phyloP scores from a whole-genome alignment of 2,888 invertebrate species.

The Leptura quadrifasciata region DNA sequence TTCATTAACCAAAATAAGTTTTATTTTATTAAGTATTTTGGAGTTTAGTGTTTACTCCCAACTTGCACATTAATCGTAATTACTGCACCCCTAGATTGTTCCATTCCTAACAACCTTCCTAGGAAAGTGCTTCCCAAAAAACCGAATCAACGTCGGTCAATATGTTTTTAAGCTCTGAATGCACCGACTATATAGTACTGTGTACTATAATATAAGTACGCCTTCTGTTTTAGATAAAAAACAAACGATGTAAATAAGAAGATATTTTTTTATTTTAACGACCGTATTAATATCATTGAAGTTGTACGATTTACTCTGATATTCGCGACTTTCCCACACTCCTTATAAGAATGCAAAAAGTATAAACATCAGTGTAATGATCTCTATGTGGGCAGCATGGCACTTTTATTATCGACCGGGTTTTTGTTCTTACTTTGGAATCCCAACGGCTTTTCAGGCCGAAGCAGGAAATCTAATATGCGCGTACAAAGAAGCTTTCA shows the following conservation, averaged over 20 bases:
- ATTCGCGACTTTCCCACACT: slow-evolving; percentile 39
- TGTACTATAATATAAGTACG: not conserved
- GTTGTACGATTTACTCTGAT: slow-evolving; percentile 18
- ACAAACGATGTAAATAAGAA: not conserved
- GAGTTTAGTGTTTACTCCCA: too few relatives aligned
- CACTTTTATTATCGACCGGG: slow-evolving; percentile 34
- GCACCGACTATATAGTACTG: too few relatives aligned
- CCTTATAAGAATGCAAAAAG: slow-evolving; percentile 27
- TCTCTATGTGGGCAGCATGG: slow-evolving; percentile 33
- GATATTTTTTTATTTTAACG: slow-evolving; percentile 5
- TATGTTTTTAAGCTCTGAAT: too few relatives aligned
- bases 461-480: slow-evolving; percentile 37
- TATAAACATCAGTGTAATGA: slow-evolving; percentile 42
- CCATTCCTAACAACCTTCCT: too few relatives aligned
- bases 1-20: too few relatives aligned
- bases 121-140: too few relatives aligned
- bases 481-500: slow-evolving; percentile 8
- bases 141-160: too few relatives aligned
- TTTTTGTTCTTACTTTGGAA: slow-evolving; percentile 35
- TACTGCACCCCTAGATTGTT: too few relatives aligned
- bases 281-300: slow-evolving; percentile 7
- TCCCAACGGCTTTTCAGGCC: slow-evolving; percentile 28
- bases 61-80: too few relatives aligned
- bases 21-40: too few relatives aligned
- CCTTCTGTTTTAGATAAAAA: not conserved